Evolutionary conservation across 2,113 vertebrate genomes (phyloP).

Genomic region (Oryzias curvinotus): DNA sequence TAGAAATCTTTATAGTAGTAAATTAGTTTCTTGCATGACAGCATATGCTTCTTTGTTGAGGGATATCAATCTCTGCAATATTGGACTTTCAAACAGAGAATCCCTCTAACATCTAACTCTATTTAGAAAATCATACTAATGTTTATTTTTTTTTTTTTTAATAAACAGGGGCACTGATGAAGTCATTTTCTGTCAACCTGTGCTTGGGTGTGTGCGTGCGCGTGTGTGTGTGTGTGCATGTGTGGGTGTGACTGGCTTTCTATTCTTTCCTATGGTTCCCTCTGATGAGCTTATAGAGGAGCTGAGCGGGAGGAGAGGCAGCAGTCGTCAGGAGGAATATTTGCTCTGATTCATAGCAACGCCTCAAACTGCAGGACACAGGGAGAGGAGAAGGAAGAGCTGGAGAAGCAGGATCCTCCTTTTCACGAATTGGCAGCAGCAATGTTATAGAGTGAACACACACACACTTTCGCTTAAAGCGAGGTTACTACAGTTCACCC

Average conservation of each 20-base stretch:
- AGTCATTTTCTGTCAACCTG: neutral
- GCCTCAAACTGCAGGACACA: slow-evolving; percentile 32
- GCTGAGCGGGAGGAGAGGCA: slow-evolving; percentile 27
- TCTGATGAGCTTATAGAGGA: slow-evolving; percentile 3
- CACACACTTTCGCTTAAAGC: slow-evolving; percentile 28
- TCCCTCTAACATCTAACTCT: neutral
- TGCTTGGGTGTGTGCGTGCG: neutral
- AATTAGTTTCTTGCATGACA: neutral
- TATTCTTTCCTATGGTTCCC: neutral
- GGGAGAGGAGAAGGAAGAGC: slow-evolving; percentile 17
- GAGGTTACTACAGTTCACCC: slow-evolving; percentile 52
- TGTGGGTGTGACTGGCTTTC: too few relatives aligned
- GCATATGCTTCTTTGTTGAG: neutral
- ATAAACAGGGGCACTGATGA: neutral
- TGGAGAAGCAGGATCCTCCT: slow-evolving; percentile 19
- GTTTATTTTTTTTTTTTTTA: neutral
- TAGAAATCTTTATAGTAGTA: neutral
- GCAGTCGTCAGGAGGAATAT: slow-evolving; percentile 58
- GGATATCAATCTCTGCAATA: neutral
- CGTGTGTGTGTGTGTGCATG: neutral
- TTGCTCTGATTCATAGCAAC: slow-evolving; percentile 60
- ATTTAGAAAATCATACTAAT: neutral
- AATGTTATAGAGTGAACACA: neutral
- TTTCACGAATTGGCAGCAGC: slow-evolving; percentile 29
- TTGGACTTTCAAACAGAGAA: neutral